Evolutionary conservation across 2,888 invertebrate species (phyloP).

Genomic region (Rhingia campestris): DNA sequence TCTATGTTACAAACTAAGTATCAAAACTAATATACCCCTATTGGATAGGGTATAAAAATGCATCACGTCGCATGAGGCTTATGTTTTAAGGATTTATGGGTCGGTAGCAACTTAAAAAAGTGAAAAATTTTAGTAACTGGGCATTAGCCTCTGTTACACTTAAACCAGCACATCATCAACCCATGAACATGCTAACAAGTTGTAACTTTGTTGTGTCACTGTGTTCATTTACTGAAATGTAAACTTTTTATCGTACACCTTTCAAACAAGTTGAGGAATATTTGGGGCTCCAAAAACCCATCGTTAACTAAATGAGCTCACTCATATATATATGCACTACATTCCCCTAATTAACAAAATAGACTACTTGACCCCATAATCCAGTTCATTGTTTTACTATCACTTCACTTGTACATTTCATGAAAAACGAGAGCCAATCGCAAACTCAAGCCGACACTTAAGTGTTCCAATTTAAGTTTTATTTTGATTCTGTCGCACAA

Average conservation of each 20-base stretch:
- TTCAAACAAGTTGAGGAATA: no score
- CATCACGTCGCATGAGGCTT: no score
- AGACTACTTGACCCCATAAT: slow-evolving; percentile 17
- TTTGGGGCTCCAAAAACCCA: no score
- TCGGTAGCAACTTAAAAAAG: no score
- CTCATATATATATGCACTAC: neutral
- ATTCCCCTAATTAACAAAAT: neutral
- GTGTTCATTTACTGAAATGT: neutral
- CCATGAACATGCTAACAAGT: neutral
- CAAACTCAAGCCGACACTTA: slow-evolving; percentile 51
- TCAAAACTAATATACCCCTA: no score
- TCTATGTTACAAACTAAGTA: no score
- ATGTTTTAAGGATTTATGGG: no score
- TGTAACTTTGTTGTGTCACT: neutral
- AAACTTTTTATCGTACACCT: no score
- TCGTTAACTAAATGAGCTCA: neutral
- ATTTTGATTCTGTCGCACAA: slow-evolving; percentile 28
- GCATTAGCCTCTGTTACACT: no score
- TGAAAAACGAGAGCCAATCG: neutral
- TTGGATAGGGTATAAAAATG: no score
- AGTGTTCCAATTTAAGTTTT: slow-evolving; percentile 16
- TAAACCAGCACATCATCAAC: neutral
- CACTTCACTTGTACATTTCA: neutral
- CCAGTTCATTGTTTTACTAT: neutral
- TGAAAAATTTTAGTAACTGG: no score